phyloP scores from a whole-genome alignment of 2,113 vertebrate species.

The Atrichornis clamosus region DNA sequence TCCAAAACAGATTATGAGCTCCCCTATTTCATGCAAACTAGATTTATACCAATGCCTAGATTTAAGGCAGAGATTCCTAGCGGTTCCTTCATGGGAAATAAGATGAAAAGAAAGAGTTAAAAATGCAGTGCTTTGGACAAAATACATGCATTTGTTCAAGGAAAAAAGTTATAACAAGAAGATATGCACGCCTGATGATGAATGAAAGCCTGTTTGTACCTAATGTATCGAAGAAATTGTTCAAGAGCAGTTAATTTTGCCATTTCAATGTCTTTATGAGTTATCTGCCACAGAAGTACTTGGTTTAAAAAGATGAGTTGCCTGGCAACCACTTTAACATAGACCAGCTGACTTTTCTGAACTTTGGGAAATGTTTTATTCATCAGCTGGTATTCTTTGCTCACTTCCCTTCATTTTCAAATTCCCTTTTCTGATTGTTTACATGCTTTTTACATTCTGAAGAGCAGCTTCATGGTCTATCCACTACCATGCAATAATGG shows the following conservation, averaged over 20 bases:
- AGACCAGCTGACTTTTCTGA: slow-evolving; percentile 71
- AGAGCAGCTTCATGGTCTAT: slow-evolving; percentile 25
- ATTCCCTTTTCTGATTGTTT: slow-evolving; percentile 60
- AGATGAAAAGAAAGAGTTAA: slow-evolving; percentile 62
- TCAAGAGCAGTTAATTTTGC: slow-evolving; percentile 65
- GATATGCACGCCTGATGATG: slow-evolving; percentile 66
- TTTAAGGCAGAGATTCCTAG: neutral
- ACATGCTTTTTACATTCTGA: slow-evolving; percentile 47
- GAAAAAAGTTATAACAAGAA: slow-evolving; percentile 58
- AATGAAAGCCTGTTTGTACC: slow-evolving; percentile 50
- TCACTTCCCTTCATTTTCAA: slow-evolving; percentile 57
- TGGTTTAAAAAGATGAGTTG: slow-evolving; percentile 73
- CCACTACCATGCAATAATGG: neutral
- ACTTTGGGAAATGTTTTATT: slow-evolving; percentile 75
- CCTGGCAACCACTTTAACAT: slow-evolving; percentile 74
- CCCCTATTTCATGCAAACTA: slow-evolving; percentile 16
- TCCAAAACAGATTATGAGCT: slow-evolving; percentile 33
- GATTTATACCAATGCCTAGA: neutral
- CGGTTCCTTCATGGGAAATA: slow-evolving; percentile 2
- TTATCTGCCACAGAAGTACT: slow-evolving; percentile 71
- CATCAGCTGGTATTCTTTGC: slow-evolving; percentile 68
- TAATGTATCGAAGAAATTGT: slow-evolving; percentile 64
- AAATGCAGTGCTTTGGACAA: slow-evolving; percentile 59
- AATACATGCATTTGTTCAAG: slow-evolving; percentile 64
- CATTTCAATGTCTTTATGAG: slow-evolving; percentile 66